Evolutionary conservation across 2,888 invertebrate species (phyloP), one percentile per base, ranked within the genome.

Genomic region (Eilema sororculum): DNA sequence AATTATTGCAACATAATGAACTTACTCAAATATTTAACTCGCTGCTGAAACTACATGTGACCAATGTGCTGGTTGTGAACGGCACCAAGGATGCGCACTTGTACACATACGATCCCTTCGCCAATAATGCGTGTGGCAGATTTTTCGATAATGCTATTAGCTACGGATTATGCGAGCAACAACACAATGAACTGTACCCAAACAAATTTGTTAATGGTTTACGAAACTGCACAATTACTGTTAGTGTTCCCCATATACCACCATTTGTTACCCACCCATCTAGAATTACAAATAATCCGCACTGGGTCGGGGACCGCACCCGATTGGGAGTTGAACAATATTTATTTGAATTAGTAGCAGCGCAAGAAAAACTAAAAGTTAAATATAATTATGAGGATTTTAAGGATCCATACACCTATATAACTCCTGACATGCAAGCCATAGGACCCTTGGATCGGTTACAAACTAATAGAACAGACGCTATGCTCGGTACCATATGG

Each of bases 81-180:
- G 84, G 84, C 16, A 84, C 79, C 0, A 41, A 73, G 2, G 78
- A 88, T 10, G 77, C 81, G 3, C 67, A 87, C 10, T 30, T 91
- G 16, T 90, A 87, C 69, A 83, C 88, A 0, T 93, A 90, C 71
- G 87, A 92, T 73, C 90, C 91, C 0, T 91, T 82, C 37, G 87
- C 88, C 62, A 87, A 92, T 63, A 87, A 84, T 60, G 86, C 84
- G 0, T 93, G 93, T 70, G 92, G 93, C 16, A 85, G 83, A 68
- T 83, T 82, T 63, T 92, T 87, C 64, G 74, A 81, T 13, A 70
- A 74, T 52, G 74, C 91, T 2, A 86, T 87, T 25, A 71, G 79
- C n/a, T 80, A 82, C 1, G 93, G 92, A 13, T 78, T 80, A 57
- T 92, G 92, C 74, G 65, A 61, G 13, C 65, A 74, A 9, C 58